Conservation (phyloP, 2,888 invertebrate genomes). For the Strigamia transsilvanica region DNA sequence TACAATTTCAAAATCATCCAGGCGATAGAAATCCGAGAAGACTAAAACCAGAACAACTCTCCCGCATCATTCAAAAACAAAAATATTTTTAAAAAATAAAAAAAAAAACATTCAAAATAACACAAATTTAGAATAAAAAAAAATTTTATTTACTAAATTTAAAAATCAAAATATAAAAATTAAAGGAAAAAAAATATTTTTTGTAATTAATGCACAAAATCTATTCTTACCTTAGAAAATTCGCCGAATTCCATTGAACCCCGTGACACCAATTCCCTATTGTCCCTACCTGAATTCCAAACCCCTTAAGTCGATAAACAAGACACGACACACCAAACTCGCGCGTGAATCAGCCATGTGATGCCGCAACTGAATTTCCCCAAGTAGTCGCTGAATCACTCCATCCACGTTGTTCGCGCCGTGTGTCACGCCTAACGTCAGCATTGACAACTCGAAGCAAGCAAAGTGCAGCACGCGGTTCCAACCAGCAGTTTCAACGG, state of each 20-base stretch:
- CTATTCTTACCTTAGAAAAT: neutral
- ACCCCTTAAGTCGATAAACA: neutral
- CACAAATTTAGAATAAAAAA: too few relatives aligned
- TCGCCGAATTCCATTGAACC: neutral
- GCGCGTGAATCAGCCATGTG: neutral
- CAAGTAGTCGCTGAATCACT: neutral
- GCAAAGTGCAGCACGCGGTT: conserved; percentile 2
- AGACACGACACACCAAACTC: neutral
- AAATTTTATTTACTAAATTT: too few relatives aligned
- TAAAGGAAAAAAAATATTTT: too few relatives aligned
- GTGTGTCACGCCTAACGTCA: conserved; percentile 8
- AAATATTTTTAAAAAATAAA: too few relatives aligned
- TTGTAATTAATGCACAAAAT: too few relatives aligned
- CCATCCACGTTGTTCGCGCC: neutral
- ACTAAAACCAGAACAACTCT: too few relatives aligned
- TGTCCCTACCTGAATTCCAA: neutral
- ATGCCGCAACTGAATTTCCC: neutral
- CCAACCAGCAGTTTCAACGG: neutral
- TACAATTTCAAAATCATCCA: too few relatives aligned
- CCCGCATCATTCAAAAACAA: too few relatives aligned
- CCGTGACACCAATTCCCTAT: neutral
- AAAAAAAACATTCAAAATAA: too few relatives aligned
- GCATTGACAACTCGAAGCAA: neutral
- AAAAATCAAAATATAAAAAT: too few relatives aligned
- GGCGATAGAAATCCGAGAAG: too few relatives aligned